Base-by-base conservation (phyloP, 2,797 vertebrate genomes). In the Glyptemys insculpta region DNA sequence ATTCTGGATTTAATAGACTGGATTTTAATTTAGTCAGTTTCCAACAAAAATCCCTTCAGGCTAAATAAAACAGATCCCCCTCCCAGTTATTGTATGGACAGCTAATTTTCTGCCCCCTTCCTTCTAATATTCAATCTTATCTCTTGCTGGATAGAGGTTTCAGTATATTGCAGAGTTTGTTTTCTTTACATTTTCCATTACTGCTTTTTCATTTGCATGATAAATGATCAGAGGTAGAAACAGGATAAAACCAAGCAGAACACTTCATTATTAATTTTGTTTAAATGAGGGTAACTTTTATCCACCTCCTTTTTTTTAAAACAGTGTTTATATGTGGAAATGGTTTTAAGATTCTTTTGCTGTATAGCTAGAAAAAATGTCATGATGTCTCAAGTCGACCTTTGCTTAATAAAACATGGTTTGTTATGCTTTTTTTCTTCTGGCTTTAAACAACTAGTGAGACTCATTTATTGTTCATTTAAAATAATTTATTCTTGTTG, bases 1-100 rank as follows among this genome's bases (percentile, higher is more conserved):
- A 99, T 99, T 98, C 98, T 97, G 98, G 98, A 98, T 98, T 99
- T 99, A 99, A 99, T 99, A 98, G 99, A 99, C 98, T 98, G 98
- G 98, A 98, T 99, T 99, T 99, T 99, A 99, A 99, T 99, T 99
- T 99, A 98, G 98, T 98, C 96, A 97, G 98, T 99, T 99, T 98
- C 98, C 98, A 99, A 98, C 98, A 97, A 98, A 98, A 99, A 99
- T 98, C 98, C 98, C 99, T 98, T 97, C 95, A 98, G 98, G 98
- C 98, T 98, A 99, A 99, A 98, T 98, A 98, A 98, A 98, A 98
- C 98, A 97, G 95, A 98, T 98, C 97, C 97, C 97, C 98, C 98
- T 98, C 98, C 98, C 97, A 98, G 98, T 98, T 98, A 98, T 98
- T 98, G 98, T 98, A 98, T 97, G 97, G 98, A 98, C 98, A 99